Conservation (phyloP, 2,113 vertebrate genomes). For the Microtus oregoni region DNA sequence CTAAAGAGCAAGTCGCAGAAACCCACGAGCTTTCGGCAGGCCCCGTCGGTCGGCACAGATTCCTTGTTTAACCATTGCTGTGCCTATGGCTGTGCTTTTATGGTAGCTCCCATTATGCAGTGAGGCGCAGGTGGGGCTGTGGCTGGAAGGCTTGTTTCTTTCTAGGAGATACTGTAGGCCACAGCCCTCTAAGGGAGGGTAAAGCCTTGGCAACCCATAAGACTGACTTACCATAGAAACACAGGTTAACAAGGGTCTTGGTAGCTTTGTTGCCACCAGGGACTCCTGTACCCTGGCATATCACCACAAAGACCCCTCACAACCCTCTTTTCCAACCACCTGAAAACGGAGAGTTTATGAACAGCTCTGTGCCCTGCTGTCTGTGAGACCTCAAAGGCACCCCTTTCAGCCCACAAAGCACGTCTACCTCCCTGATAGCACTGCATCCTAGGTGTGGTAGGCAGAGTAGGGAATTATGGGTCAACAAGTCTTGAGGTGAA, state of each 20-base stretch:
- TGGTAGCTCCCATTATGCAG: neutral
- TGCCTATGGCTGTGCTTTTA: neutral
- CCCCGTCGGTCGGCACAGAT: neutral
- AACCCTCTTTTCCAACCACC: neutral
- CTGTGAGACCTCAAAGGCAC: neutral
- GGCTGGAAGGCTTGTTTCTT: neutral
- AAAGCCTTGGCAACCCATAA: neutral
- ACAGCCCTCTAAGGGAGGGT: neutral
- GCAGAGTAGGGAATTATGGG: neutral
- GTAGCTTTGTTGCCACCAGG: fast-evolving
- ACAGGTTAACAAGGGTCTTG: neutral
- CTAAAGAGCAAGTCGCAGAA: neutral
- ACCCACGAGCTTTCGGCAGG: neutral
- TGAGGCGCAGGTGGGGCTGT: neutral
- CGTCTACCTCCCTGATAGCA: neutral
- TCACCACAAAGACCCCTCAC: neutral
- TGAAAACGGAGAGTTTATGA: neutral
- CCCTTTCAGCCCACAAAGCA: neutral
- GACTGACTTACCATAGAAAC: neutral
- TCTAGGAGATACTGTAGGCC: neutral
- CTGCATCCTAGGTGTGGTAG: neutral
- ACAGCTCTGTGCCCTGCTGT: neutral
- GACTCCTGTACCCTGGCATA: neutral
- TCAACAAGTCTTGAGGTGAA: conserved; percentile 1
- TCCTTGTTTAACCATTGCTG: neutral